Evolutionary conservation across 2,797 vertebrate genomes (phyloP), one percentile per base, ranked within the genome.

Genomic region (Hipposideros larvatus): DNA sequence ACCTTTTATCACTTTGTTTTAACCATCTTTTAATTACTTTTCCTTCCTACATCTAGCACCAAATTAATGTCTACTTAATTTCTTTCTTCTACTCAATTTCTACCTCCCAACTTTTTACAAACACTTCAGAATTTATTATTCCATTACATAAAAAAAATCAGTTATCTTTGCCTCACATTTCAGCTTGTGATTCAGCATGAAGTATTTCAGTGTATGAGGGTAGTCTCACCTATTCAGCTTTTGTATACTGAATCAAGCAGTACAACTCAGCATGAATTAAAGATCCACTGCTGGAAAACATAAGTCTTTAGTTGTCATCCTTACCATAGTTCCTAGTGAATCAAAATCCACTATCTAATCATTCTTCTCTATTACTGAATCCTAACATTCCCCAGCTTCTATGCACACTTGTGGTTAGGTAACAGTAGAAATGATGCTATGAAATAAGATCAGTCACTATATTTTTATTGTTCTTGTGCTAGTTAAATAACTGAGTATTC

Each of bases 91-190:
- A 28, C 13, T 65, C 6, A 63, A 34, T 41, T 55, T 78, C 3
- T 66, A 77, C 24, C 5, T 16, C 57, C 18, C 21, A 80, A 57
- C 8, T 48, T 68, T 66, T 70, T 11, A 78, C 28, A 79, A 65
- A 85, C 21, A 88, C 13, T 78, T 78, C 22, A 86, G 34, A 93
- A 79, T 85, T 70, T 94, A 78, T 28, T 75, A n/a, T 19, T 31
- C 13, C 73, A 5, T 14, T 55, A 18, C 48, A 37, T 26, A 75
- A 28, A 46, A 65, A 87, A 48, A 41, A 13, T 79, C 53, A 93
- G 6, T 66, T 46, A 65, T 11, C 10, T 85, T 91, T 43, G 0
- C 11, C 22, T 61, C 22, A 65, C 79, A 41, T 79, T 57, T 66
- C 24, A 55, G 10, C 5, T 43, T 78, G 46, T 71, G n/a, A 85